Evolutionary conservation across 2,888 invertebrate species (phyloP), one percentile per base, ranked within the genome.

Genomic region (Athalia rosae): DNA sequence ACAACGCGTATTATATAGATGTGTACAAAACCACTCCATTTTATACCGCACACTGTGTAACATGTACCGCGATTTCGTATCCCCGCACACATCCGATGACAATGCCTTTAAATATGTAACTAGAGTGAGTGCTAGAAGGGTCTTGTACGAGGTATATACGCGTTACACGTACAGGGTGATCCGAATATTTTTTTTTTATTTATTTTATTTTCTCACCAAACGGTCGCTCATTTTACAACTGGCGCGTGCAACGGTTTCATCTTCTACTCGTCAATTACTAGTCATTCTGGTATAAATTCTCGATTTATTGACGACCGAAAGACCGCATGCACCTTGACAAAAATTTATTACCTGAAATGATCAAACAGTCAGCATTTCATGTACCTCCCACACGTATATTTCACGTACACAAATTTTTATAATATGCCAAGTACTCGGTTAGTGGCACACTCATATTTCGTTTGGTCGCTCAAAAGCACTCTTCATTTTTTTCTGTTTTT

Each of bases 71-170:
- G 41, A 13, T 8, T 15, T 71, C 71, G 28, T 47, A 71, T 71
- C 71, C n/a, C 67, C 47, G 45, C 71, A 71, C 50, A n/a, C 71
- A 58, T 71, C 58, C 2, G 28, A 28, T 28, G 67, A 53, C 53
- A 58, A 66, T 9, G 8, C 43, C 71, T 58, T 58, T 58, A 71
- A 71, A 58, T 71, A 71, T 71, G 71, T 71, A 71, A 71, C 71
- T 45, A 71, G 71, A 58, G 58, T 69, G 69, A 69, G 71, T 56
- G 43, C 71, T 13, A 71, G 45, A 71, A 28, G 58, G 71, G 43
- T 43, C 56, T 58, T 8, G 71, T 71, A 8, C 56, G 45, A 28
- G 67, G 13, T 53, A 11, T 15, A 15, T 53, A 53, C 28, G 28
- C 28, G 28, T 28, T 28, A n/a, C 53, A 53, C 28, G 8, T 61